A percentile compares a stretch with the other conserved stretches of the same genome.
These are phyloP conservation scores for Drosophila anomalata DNA, from an alignment of 2,888 invertebrate genomes.

Conservation along the genomic window DNA sequence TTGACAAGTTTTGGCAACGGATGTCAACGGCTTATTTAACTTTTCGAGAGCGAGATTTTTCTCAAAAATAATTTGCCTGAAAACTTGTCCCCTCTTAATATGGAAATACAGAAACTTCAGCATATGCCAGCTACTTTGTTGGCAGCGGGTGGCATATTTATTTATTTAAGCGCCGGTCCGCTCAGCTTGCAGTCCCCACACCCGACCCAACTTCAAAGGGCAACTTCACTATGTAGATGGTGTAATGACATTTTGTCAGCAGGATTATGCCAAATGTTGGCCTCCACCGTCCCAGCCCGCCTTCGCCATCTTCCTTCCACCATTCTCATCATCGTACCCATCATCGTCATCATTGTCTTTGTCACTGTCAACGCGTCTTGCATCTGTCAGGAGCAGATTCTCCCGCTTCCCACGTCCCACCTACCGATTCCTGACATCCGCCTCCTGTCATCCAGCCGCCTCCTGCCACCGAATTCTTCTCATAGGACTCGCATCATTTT, in stretches of 20 bases:
- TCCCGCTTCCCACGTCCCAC: not conserved
- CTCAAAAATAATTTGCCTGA: slow-evolving; percentile 14
- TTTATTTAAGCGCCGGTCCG: slow-evolving; percentile 22
- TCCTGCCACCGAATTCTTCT: slow-evolving; percentile 14
- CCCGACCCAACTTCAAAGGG: slow-evolving; percentile 57
- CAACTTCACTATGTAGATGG: slow-evolving; percentile 60
- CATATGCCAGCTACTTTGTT: slow-evolving; percentile 10
- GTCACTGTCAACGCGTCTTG: slow-evolving; percentile 72
- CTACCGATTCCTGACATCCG: slow-evolving; percentile 1
- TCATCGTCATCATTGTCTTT: slow-evolving; percentile 62
- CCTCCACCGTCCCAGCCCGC: slow-evolving; percentile 9
- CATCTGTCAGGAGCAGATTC: slow-evolving; percentile 55
- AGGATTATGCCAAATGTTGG: slow-evolving; percentile 50
- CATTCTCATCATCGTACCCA: slow-evolving; percentile 26
- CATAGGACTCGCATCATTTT: slow-evolving; percentile 47
- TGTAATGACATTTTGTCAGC: slow-evolving; percentile 77
- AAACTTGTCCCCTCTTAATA: slow-evolving; percentile 19
- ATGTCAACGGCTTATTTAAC: slow-evolving; percentile 2
- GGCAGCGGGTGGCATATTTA: slow-evolving; percentile 19
- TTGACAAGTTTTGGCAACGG: not conserved
- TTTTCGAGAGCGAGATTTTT: slow-evolving; percentile 11
- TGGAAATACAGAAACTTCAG: slow-evolving; percentile 11
- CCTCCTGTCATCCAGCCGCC: slow-evolving; percentile 8
- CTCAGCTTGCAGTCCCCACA: slow-evolving; percentile 9
- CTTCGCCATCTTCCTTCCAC: not conserved